phyloP scores from a whole-genome alignment of 2,113 vertebrate species.

The Megaptera novaeangliae region DNA sequence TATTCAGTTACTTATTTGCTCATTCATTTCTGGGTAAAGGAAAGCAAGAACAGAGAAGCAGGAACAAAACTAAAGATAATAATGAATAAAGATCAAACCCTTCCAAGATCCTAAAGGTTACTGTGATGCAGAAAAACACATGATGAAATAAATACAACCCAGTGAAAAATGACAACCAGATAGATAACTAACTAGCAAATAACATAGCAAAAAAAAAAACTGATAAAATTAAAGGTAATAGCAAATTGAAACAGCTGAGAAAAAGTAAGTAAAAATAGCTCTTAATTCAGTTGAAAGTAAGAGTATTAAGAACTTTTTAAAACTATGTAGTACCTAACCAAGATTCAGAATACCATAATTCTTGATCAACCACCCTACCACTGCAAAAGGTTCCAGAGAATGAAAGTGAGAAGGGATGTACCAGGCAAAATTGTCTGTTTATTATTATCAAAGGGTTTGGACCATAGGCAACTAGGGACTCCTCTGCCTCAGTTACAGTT shows the following conservation, averaged over 20 bases:
- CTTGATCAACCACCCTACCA: not conserved
- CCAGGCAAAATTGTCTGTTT: not conserved
- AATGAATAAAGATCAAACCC: slow-evolving; percentile 11
- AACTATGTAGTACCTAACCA: not conserved
- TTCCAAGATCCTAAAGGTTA: not conserved
- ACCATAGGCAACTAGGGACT: not conserved
- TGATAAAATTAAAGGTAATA: not conserved
- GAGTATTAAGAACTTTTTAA: slow-evolving; percentile 5
- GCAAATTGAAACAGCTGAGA: not conserved
- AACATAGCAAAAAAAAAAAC: not conserved
- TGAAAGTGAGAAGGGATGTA: not conserved
- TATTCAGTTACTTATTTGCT: not conserved
- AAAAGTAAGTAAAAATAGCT: not conserved
- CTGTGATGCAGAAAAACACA: not conserved
- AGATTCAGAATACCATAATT: not conserved
- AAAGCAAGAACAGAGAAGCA: not conserved
- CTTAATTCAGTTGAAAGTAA: slow-evolving; percentile 3
- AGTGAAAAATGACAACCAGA: slow-evolving; percentile 16
- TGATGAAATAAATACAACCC: not conserved
- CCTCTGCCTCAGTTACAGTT: not conserved
- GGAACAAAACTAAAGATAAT: not conserved
- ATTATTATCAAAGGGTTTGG: not conserved
- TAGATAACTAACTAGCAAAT: not conserved
- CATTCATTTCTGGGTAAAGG: slow-evolving; percentile 9
- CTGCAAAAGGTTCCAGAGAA: not conserved